Conservation (phyloP, 2,797 vertebrate species). For the Masticophis lateralis region DNA sequence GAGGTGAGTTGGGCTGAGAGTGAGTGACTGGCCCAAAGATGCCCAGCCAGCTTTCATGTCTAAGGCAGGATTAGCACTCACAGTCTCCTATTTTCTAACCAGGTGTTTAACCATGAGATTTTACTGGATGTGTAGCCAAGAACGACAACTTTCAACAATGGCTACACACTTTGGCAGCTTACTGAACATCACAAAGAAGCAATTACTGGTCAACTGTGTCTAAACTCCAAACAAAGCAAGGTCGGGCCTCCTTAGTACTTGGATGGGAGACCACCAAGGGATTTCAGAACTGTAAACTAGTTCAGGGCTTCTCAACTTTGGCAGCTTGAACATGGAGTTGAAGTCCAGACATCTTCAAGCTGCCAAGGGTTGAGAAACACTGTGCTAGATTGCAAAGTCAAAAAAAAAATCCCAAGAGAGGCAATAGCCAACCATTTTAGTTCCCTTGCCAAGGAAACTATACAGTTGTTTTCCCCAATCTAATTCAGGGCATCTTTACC, state of each 20-base stretch:
- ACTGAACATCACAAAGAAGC: neutral
- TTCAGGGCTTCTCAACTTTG: neutral
- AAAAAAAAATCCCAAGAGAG: neutral
- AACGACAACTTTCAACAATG: neutral
- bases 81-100: neutral
- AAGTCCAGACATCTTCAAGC: neutral
- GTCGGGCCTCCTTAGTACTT: neutral
- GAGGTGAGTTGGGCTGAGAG: neutral
- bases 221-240: neutral
- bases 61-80: neutral
- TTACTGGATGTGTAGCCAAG: neutral
- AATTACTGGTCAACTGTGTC: neutral
- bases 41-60: neutral
- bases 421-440: neutral
- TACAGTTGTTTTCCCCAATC: neutral
- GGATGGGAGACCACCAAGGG: neutral
- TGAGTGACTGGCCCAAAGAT: neutral
- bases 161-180: neutral
- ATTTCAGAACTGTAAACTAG: neutral
- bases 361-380: neutral
- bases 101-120: neutral
- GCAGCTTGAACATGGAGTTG: neutral
- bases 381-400: neutral
- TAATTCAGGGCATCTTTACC: neutral
- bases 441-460: neutral